A percentile compares a stretch with the other conserved stretches of the same genome.
Evolutionary conservation across 2,113 vertebrate genomes (phyloP).

Genomic region (Hoplias malabaricus): DNA sequence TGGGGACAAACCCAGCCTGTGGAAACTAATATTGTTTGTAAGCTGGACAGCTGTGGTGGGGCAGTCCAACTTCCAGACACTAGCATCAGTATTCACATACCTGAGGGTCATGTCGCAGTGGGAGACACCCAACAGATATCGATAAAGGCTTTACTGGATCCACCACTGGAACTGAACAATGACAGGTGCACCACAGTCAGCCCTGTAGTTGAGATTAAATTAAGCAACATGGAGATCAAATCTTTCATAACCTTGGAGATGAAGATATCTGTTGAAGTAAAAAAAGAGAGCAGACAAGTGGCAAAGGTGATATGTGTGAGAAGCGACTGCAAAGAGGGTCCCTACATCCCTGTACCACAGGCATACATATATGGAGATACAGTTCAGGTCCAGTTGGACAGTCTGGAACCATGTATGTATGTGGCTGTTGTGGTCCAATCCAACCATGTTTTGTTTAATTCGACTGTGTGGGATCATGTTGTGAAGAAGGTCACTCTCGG

Average conservation of each 20-base stretch:
- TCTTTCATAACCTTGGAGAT: conserved; percentile 86
- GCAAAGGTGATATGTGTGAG: conserved; percentile 85
- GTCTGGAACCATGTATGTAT: conserved; percentile 92
- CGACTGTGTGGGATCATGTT: conserved; percentile 90
- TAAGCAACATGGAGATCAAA: conserved; percentile 91
- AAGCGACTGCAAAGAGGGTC: conserved; percentile 88
- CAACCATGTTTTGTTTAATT: conserved; percentile 75
- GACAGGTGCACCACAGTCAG: conserved; percentile 88
- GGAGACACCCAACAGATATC: conserved; percentile 92
- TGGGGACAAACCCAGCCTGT: conserved; percentile 98
- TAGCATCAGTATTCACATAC: conserved; percentile 85
- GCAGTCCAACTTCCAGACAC: conserved; percentile 93
- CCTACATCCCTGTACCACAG: conserved; percentile 77
- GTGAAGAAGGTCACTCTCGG: conserved; percentile 87
- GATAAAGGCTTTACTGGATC: conserved; percentile 90
- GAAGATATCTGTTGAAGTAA: conserved; percentile 82
- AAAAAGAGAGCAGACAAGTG: conserved; percentile 75
- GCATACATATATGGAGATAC: conserved; percentile 85
- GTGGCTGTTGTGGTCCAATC: conserved; percentile 83
- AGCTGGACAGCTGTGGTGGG: conserved; percentile 86
- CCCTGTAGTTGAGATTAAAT: conserved; percentile 90
- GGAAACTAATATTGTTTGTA: conserved; percentile 91
- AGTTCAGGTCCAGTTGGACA: conserved; percentile 87
- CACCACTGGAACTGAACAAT: conserved; percentile 88
- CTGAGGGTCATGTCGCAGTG: conserved; percentile 84